Evolutionary conservation across 2,888 invertebrate species (phyloP), one percentile per base, ranked within the genome.

Genomic region (Andricus curvator): DNA sequence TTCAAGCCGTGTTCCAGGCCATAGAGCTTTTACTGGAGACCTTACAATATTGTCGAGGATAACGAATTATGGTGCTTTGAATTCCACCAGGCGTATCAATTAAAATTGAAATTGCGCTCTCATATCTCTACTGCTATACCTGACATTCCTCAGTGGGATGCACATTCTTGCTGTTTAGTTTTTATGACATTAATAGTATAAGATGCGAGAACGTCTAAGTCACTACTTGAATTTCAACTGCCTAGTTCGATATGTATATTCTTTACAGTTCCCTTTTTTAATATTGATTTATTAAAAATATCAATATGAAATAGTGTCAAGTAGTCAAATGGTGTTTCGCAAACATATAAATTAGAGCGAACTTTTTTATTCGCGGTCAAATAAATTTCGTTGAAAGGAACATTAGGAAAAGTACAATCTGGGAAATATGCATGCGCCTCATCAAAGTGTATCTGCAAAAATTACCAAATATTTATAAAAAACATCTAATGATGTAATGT

Each of bases 31-130:
- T 60, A 60, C 60, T 60, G 9, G 11, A 60, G 22, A 22, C n/a
- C 60, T 60, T 11, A 22, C 22, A 60, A 22, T 60, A 60, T n/a
- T 60, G 60, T 60, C 22, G 60, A 22, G 60, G 22, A 60, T 60
- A 60, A 22, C 4, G n/a, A 60, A 60, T 60, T 60, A 60, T 37
- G 20, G 37, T 66, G 37, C 29, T 29, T 37, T 33, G 66, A 51
- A 74, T 56, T 56, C 33, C 56, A 37, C 5, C 3, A 48, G 62
- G 33, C 41, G 41, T 60, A 64, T 48, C 41, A 77, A 64, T 64
- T 64, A 64, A 77, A 74, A 74, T 79, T 70, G 51, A 68, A 67
- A 33, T 74, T 74, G 37, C 70, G 20, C 17, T 51, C 29, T 29
- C n/a, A 51, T 60, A n/a, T 60, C 17, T 62, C 33, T 22, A 74